Evolutionary conservation across 2,797 vertebrate species (phyloP).

Genomic region (Geotria australis): DNA sequence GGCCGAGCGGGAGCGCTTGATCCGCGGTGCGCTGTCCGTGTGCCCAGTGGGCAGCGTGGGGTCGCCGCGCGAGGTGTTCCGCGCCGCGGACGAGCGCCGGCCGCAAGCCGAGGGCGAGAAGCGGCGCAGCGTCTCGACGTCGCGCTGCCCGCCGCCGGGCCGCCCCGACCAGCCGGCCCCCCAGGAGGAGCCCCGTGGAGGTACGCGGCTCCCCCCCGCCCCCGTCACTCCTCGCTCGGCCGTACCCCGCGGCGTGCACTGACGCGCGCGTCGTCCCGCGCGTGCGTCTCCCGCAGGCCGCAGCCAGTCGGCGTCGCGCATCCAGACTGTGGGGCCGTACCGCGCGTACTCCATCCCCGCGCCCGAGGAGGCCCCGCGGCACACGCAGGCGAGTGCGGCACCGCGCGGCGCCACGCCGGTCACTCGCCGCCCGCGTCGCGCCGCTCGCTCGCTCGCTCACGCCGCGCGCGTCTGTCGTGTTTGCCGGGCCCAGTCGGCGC

Average conservation of each 20-base stretch:
- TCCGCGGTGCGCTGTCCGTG: no score
- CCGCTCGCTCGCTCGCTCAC: no score
- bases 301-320: no score
- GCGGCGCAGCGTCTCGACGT: neutral
- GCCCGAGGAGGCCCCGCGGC: neutral
- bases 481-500: neutral
- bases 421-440: no score
- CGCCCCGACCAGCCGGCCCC: neutral
- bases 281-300: no score
- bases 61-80: neutral
- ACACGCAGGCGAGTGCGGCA: no score
- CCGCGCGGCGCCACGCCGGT: no score
- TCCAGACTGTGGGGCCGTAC: neutral
- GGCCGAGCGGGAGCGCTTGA: no score
- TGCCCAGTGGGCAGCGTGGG: neutral
- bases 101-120: neutral
- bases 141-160: neutral
- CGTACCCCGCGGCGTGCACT: no score
- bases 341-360: neutral
- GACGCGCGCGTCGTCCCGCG: no score
- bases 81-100: neutral
- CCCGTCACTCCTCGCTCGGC: no score
- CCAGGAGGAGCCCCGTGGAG: neutral
- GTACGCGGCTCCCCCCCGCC: neutral
- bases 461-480: no score